These are phyloP conservation scores for Oreotrochilus melanogaster DNA, from an alignment of 2,113 vertebrate genomes.

Conservation along the genomic window DNA sequence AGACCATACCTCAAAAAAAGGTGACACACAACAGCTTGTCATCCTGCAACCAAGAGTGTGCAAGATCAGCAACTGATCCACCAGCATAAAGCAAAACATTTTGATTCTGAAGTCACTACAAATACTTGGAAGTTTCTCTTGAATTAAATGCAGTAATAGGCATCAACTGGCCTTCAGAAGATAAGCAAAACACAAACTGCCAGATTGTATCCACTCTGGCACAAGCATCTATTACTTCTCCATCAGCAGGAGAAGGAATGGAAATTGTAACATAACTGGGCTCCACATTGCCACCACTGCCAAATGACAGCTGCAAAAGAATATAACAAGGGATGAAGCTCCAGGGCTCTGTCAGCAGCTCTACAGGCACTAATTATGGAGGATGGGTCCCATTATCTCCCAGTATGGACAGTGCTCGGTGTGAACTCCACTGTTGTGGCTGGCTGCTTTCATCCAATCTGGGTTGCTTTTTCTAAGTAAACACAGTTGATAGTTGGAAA, in stretches of 20 bases:
- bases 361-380: slow-evolving; percentile 6
- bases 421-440: not conserved
- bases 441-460: not conserved
- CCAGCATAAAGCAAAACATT: not conserved
- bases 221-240: not conserved
- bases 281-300: not conserved
- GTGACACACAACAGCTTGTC: not conserved
- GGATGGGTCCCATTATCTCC: slow-evolving; percentile 19
- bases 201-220: not conserved
- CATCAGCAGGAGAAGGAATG: not conserved
- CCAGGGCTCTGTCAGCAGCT: slow-evolving; percentile 52
- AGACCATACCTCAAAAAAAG: not conserved
- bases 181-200: not conserved
- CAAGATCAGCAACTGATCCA: not conserved
- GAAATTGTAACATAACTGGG: not conserved
- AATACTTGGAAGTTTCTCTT: not conserved
- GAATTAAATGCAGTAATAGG: not conserved
- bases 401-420: not conserved
- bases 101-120: not conserved
- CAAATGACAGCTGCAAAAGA: slow-evolving; percentile 51
- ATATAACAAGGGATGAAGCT: slow-evolving; percentile 30
- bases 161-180: not conserved
- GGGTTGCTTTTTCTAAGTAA: not conserved
- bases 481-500: not conserved
- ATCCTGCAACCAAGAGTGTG: accelerated